Percentiles rank a stretch among this genome's conserved stretches.
phyloP scores from a whole-genome alignment of 1,140 invertebrate species.

The Pinna nobilis region DNA sequence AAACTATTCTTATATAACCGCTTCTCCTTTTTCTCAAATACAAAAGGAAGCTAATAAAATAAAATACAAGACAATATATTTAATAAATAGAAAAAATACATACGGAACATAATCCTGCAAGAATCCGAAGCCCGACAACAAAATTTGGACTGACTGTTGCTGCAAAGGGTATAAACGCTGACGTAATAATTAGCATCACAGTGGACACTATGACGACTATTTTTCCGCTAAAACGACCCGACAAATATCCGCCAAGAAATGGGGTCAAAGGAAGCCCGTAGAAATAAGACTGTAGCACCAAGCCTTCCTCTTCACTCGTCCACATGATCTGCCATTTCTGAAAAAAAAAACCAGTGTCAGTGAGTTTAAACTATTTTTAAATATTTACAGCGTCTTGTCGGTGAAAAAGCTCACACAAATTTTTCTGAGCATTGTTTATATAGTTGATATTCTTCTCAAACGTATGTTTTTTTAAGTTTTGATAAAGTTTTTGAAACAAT shows the following conservation, averaged over 20 bases:
- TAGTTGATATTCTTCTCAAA: too few relatives aligned
- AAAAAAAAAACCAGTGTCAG: too few relatives aligned
- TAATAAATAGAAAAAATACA: slow-evolving; percentile 2
- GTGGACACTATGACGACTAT: slow-evolving; percentile 49
- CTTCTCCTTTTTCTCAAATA: too few relatives aligned
- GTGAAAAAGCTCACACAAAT: too few relatives aligned
- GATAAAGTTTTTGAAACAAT: too few relatives aligned
- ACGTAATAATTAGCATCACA: slow-evolving; percentile 21
- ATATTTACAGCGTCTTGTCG: too few relatives aligned
- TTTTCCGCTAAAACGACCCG: slow-evolving; percentile 76
- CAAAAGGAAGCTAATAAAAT: too few relatives aligned
- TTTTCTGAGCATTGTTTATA: too few relatives aligned
- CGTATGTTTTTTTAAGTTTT: too few relatives aligned
- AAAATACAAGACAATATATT: too few relatives aligned
- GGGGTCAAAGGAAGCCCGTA: slow-evolving; percentile 84
- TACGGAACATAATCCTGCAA: slow-evolving; percentile 48
- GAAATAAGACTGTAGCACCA: slow-evolving; percentile 91
- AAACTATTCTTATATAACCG: too few relatives aligned
- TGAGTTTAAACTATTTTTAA: too few relatives aligned
- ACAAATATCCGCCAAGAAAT: slow-evolving; percentile 84
- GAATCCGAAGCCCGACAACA: slow-evolving; percentile 34
- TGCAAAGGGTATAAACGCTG: slow-evolving; percentile 42
- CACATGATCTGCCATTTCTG: slow-evolving; percentile 77
- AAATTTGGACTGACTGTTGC: slow-evolving; percentile 30
- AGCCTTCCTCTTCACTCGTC: slow-evolving; percentile 84